Base-by-base conservation (phyloP, 2,888 invertebrate genomes). In the Drosophila affinis region DNA sequence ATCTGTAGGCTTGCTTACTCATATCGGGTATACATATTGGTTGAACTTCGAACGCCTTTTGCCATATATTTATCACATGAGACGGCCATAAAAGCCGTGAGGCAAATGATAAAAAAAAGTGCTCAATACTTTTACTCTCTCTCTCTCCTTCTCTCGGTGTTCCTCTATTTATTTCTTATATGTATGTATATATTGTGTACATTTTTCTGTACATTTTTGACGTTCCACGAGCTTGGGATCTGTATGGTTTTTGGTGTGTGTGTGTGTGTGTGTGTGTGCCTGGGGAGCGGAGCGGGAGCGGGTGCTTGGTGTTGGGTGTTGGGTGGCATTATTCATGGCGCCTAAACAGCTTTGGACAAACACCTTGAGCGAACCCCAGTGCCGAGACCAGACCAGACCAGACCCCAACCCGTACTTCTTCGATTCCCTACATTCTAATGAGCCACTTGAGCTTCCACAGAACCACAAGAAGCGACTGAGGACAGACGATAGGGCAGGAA, bases 361-460 rank as follows among this genome's bases (percentile, higher is more conserved):
- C 51, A 65, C 71, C 77, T 64, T 61, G 34, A 72, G 51, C 49
- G 12, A 17, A 49, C 18, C 24, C 47, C n/a, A 21, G 21, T 39
- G 12, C 21, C 53, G 12, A 14, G 10, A 3, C 54, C 18, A 12
- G 39, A 3, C 54, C 18, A 12, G 39, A 55, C 34, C 29, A 18
- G 18, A 18, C 18, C 18, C 18, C 18, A 18, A 18, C 18, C 18
- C 68, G 9, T 32, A 12, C 34, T 10, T 10, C 58, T 47, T 27
- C 52, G 18, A 62, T 21, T 59, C 45, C 58, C 52, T 52, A 7
- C 58, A 74, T 69, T 76, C 74, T 77, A 81, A 81, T 83, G 78
- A 75, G 72, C 68, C 81, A 81, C 84, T 83, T 82, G 81, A 86
- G 84, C 78, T 70, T 62, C 51, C 67, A 60, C 45, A 53, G 67